Evolutionary conservation across 92 coral and sea anemone genomes (phyloP).

Genomic region (Palythoa grandis): DNA sequence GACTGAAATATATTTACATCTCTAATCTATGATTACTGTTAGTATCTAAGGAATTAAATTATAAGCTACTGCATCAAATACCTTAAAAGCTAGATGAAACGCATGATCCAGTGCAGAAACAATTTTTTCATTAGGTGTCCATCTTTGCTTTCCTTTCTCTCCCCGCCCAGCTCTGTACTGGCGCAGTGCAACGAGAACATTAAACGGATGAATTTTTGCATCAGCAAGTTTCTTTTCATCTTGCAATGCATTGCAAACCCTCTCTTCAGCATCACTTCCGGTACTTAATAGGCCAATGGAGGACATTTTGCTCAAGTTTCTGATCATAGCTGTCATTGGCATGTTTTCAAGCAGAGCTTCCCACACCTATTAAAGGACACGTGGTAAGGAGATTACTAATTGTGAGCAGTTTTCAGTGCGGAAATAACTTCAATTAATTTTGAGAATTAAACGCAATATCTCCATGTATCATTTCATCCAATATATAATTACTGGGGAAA

Average conservation of each 20-base stretch:
- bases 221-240: constrained; percentile 56
- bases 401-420: neutral
- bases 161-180: constrained; percentile 90
- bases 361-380: constrained; percentile 72
- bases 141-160: constrained; percentile 79
- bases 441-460: too few relatives aligned
- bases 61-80: constrained; percentile 3
- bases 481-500: too few relatives aligned
- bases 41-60: neutral
- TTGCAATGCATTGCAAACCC: constrained; percentile 61
- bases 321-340: constrained; percentile 98
- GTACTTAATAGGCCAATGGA: constrained; percentile 69
- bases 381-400: neutral
- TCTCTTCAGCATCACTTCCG: constrained; percentile 59
- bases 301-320: constrained; percentile 95
- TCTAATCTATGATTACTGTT: neutral
- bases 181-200: constrained; percentile 80
- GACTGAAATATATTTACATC: neutral
- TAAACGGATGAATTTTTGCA: constrained; percentile 94
- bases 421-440: neutral
- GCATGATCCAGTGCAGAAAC: constrained; percentile 86
- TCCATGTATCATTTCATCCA: too few relatives aligned
- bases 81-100: constrained; percentile 91
- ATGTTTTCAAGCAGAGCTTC: constrained; percentile 82
- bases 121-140: constrained; percentile 74